phyloP scores from a whole-genome alignment of 2,888 invertebrate species.

The Elegia similella region DNA sequence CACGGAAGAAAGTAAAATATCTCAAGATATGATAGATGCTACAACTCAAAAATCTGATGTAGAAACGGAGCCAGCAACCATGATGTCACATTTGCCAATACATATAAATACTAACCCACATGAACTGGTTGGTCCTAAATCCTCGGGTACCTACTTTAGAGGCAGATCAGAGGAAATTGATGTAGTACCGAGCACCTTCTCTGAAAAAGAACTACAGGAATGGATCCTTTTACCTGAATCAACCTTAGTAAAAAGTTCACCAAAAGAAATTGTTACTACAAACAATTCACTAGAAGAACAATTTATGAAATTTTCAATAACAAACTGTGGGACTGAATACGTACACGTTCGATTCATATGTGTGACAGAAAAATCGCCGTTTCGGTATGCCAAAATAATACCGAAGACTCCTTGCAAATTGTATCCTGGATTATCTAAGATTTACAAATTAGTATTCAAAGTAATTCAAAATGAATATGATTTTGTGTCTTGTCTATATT shows the following conservation, averaged over 20 bases:
- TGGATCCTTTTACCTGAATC: conserved; percentile 36
- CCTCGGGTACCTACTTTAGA: conserved; percentile 35
- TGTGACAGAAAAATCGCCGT: conserved; percentile 42
- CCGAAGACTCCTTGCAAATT: conserved; percentile 49
- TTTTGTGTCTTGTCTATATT: conserved; percentile 47
- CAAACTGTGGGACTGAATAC: conserved; percentile 46
- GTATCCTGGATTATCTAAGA: conserved; percentile 53
- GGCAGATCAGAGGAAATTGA: conserved; percentile 24
- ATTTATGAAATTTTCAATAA: conserved; percentile 47
- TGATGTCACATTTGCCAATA: conserved; percentile 37
- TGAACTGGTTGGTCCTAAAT: conserved; percentile 45
- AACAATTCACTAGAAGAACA: conserved; percentile 41
- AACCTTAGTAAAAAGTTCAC: conserved; percentile 39
- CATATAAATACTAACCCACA: conserved; percentile 50
- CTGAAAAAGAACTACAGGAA: conserved; percentile 25
- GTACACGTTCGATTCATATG: conserved; percentile 49
- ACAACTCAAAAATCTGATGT: conserved; percentile 25
- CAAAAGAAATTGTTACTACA: conserved; percentile 42
- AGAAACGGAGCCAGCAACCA: conserved; percentile 27
- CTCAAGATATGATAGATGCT: conserved; percentile 20
- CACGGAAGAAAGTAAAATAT: conserved; percentile 41
- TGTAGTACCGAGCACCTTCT: conserved; percentile 19
- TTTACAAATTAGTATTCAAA: conserved; percentile 47
- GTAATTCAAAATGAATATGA: conserved; percentile 38
- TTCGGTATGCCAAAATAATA: conserved; percentile 40